Conservation (phyloP, 2,888 invertebrate genomes). For the Pecten maximus region DNA sequence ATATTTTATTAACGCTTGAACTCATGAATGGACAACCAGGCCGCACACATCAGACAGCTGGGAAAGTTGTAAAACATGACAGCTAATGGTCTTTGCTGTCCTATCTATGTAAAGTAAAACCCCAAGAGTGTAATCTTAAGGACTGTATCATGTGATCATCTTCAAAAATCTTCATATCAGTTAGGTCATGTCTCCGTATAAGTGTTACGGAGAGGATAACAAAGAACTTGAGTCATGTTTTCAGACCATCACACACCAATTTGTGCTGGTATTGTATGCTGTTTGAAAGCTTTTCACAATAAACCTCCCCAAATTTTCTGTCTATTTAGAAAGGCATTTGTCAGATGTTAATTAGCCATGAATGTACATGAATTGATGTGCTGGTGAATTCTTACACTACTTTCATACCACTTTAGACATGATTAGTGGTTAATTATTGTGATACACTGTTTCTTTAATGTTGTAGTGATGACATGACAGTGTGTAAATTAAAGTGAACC, state of each 20-base stretch:
- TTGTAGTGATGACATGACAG: not conserved
- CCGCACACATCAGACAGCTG: not conserved
- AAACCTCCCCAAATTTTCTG: not conserved
- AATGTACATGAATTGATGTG: not conserved
- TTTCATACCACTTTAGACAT: not conserved
- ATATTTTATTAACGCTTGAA: too few relatives aligned
- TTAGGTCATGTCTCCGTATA: not conserved
- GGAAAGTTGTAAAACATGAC: not conserved
- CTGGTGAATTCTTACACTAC: too few relatives aligned
- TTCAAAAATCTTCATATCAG: not conserved
- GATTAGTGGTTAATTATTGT: not conserved
- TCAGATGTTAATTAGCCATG: not conserved
- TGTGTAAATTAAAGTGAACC: not conserved
- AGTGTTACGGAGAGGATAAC: not conserved
- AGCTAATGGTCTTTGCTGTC: not conserved
- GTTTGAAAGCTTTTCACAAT: not conserved
- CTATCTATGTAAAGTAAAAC: not conserved
- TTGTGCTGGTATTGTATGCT: not conserved
- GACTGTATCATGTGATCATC: not conserved
- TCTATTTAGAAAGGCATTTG: not conserved
- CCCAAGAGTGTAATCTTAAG: not conserved
- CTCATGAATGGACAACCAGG: not conserved
- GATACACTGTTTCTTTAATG: not conserved
- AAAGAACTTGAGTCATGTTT: not conserved
- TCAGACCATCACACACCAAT: not conserved